Percentiles rank a stretch among this genome's conserved stretches.
Conservation (phyloP, 2,113 vertebrate genomes). For the Osmerus mordax region DNA sequence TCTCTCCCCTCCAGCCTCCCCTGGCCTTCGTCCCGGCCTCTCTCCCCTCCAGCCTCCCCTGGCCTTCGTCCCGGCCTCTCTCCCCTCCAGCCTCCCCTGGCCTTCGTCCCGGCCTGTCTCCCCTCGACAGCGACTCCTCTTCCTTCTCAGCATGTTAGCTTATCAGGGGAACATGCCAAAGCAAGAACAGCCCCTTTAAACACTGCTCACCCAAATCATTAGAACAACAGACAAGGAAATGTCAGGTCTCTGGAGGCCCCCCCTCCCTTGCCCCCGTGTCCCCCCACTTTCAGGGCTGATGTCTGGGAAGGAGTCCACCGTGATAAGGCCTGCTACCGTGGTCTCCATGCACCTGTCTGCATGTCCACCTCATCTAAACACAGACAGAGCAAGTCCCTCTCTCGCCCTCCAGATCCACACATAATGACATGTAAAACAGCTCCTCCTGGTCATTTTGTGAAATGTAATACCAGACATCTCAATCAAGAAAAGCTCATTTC, state of each 20-base stretch:
- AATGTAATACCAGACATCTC: no score
- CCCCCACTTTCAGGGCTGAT: not conserved
- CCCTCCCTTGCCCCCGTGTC: not conserved
- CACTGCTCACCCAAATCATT: constrained; percentile 43
- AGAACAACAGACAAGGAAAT: constrained; percentile 53
- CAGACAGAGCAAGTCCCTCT: not conserved
- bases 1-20: not conserved
- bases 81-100: not conserved
- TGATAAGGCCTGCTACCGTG: constrained; percentile 28
- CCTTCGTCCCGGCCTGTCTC: constrained; percentile 14
- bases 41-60: not conserved
- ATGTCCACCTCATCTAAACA: constrained; percentile 29
- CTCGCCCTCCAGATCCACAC: not conserved
- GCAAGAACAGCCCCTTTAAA: constrained; percentile 35
- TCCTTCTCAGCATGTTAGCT: constrained; percentile 24
- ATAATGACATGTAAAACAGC: no score
- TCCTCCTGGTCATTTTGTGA: no score
- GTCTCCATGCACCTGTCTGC: constrained; percentile 30
- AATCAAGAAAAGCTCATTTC: no score
- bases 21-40: constrained; percentile 2
- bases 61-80: constrained; percentile 6
- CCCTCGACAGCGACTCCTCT: constrained; percentile 15
- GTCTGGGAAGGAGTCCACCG: constrained; percentile 16
- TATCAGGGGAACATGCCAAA: constrained; percentile 44
- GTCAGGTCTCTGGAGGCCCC: constrained; percentile 33